A percentile compares a stretch with the other conserved stretches of the same genome.
phyloP scores from a whole-genome alignment of 1,140 invertebrate genomes.

The Meloidogyne floridensis region DNA sequence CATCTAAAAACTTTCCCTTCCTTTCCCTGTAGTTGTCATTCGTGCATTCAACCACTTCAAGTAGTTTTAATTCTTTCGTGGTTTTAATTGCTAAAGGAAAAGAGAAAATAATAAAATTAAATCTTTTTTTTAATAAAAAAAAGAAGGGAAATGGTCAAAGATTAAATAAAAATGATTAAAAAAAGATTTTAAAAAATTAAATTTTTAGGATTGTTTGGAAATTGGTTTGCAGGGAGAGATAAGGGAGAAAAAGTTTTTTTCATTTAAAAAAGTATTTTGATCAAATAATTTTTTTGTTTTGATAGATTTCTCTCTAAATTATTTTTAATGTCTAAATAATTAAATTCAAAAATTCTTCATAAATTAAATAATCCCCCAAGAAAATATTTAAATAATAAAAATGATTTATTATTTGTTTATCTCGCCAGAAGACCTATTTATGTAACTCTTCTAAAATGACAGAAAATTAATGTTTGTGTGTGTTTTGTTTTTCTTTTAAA shows the following conservation, averaged over 20 bases:
- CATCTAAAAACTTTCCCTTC: not conserved
- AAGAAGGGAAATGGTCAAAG: not conserved
- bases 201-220: too few species aligned
- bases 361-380: too few species aligned
- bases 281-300: too few species aligned
- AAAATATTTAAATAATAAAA: too few species aligned
- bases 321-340: too few species aligned
- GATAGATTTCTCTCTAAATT: too few species aligned
- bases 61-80: not conserved
- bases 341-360: too few species aligned
- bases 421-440: not conserved
- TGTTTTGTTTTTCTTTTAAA: not conserved
- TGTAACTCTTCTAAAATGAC: not conserved
- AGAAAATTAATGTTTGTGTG: not conserved
- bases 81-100: not conserved
- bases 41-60: not conserved
- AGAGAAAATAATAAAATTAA: not conserved
- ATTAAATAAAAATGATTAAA: not conserved
- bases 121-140: not conserved
- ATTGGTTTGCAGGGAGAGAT: too few species aligned
- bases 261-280: too few species aligned
- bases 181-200: not conserved
- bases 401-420: constrained; percentile 2
- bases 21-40: not conserved
- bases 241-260: too few species aligned